Conservation (phyloP, 2,113 vertebrate genomes). For the Marmota flaviventris region DNA sequence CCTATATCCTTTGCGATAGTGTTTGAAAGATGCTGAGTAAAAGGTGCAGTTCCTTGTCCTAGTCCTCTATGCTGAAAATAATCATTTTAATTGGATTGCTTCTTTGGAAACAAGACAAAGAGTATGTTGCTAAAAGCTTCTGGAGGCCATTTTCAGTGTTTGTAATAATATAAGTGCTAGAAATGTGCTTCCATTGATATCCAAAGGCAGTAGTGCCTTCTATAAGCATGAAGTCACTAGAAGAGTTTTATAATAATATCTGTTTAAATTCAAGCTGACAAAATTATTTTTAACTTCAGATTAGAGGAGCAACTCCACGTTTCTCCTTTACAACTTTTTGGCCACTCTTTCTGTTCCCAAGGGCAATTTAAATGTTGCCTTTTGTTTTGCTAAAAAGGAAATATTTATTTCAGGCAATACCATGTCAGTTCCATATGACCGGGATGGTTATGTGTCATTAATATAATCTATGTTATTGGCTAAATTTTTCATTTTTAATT, state of each 20-base stretch:
- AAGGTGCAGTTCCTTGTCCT: slow-evolving; percentile 50
- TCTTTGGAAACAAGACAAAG: slow-evolving; percentile 81
- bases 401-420: neutral
- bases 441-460: neutral
- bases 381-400: slow-evolving; percentile 7
- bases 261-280: slow-evolving; percentile 58
- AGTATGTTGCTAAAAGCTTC: slow-evolving; percentile 80
- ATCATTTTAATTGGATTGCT: slow-evolving; percentile 82
- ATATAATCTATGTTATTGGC: neutral
- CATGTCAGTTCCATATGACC: neutral
- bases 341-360: neutral
- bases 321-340: slow-evolving; percentile 86
- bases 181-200: slow-evolving; percentile 74
- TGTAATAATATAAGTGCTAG: slow-evolving; percentile 81
- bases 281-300: slow-evolving; percentile 67
- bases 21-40: slow-evolving; percentile 57
- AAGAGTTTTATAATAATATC: slow-evolving; percentile 60
- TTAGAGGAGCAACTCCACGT: slow-evolving; percentile 71
- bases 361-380: neutral
- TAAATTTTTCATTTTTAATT: slow-evolving; percentile 26
- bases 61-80: slow-evolving; percentile 68
- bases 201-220: slow-evolving; percentile 68
- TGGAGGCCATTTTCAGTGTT: slow-evolving; percentile 78
- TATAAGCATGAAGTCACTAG: slow-evolving; percentile 26
- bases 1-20: neutral